Evolutionary conservation across 35 echinoderm and acorn worm genomes (phyloP).

Genomic region (Chiridota heheva): DNA sequence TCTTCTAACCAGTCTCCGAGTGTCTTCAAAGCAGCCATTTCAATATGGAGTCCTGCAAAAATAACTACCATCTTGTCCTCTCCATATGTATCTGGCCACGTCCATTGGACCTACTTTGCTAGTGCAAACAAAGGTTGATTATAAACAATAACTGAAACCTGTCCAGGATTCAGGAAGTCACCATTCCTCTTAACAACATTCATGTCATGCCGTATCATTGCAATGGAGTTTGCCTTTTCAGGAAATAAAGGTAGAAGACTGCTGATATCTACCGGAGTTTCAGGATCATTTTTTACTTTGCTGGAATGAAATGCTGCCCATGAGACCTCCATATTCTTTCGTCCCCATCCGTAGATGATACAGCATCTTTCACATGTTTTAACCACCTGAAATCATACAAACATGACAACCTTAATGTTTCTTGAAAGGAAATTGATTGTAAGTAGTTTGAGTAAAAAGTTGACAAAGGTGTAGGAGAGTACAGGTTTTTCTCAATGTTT

Average conservation of each 20-base stretch:
- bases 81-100: slow-evolving; percentile 2
- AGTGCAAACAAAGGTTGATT: not conserved
- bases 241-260: slow-evolving; percentile 1
- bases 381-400: too few relatives aligned
- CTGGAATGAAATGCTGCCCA: too few relatives aligned
- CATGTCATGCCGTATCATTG: slow-evolving; percentile 24
- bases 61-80: slow-evolving; percentile 7
- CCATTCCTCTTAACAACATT: not conserved
- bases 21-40: slow-evolving; percentile 17
- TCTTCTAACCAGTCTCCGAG: slow-evolving; percentile 14
- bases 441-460: too few relatives aligned
- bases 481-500: too few relatives aligned
- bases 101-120: slow-evolving; percentile 30
- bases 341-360: too few relatives aligned
- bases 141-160: not conserved
- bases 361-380: too few relatives aligned
- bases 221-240: not conserved
- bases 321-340: too few relatives aligned
- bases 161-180: not conserved
- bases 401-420: too few relatives aligned
- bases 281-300: too few relatives aligned
- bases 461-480: too few relatives aligned
- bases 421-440: too few relatives aligned
- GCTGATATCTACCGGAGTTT: too few relatives aligned
- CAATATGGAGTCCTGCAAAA: slow-evolving; percentile 43